phyloP scores from a whole-genome alignment of 2,888 invertebrate genomes.

The Pherbina coryleti region DNA sequence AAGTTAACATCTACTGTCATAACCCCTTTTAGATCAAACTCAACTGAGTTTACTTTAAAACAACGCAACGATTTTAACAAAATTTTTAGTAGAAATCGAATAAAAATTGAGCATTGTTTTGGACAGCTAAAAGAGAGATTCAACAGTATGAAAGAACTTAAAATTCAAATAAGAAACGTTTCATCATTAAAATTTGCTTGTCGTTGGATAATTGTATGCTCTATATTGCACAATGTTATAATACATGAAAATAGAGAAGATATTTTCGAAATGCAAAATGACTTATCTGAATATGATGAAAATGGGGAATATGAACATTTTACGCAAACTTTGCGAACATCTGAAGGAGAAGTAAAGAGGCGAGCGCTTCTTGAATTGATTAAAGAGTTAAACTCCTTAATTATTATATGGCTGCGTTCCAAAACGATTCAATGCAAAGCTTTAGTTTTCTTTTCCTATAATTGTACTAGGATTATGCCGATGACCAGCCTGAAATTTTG shows the following conservation, averaged over 20 bases:
- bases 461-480: too few species aligned
- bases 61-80: background rate
- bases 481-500: too few species aligned
- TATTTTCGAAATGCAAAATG: background rate
- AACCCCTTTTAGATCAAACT: conserved; percentile 20
- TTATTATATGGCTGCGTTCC: background rate
- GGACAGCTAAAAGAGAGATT: conserved; percentile 2
- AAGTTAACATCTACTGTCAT: conserved; percentile 33
- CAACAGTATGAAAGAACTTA: background rate
- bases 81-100: background rate
- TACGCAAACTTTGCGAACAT: too few species aligned
- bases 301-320: too few species aligned
- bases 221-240: background rate
- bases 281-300: background rate
- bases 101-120: conserved; percentile 13
- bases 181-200: background rate
- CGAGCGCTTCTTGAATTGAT: background rate
- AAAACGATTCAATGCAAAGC: too few species aligned
- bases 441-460: too few species aligned
- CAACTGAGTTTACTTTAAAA: background rate
- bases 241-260: background rate
- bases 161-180: background rate
- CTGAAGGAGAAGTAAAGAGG: background rate
- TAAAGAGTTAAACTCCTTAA: background rate
- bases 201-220: conserved; percentile 2